Conservation (phyloP, 2,113 vertebrate genomes). For the Bagarius yarrelli region DNA sequence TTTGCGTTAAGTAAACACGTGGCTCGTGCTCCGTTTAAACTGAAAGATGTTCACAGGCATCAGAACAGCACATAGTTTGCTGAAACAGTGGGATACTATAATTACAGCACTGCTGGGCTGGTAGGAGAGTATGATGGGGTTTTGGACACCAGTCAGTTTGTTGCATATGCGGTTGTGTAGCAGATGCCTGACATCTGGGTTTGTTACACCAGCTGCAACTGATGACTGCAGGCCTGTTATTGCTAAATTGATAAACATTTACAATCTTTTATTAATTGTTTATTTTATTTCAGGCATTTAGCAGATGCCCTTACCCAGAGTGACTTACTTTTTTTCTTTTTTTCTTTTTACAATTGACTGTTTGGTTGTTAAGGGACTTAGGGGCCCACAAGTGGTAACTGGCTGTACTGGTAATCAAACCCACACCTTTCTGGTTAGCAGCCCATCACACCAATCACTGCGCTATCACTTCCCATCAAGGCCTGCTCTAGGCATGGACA, state of each 20-base stretch:
- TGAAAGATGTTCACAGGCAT: constrained; percentile 65
- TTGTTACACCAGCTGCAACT: constrained; percentile 12
- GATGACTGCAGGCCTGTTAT: not conserved
- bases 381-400: no score
- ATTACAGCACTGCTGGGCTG: not conserved
- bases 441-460: no score
- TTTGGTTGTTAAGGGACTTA: no score
- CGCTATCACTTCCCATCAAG: no score
- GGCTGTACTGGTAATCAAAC: no score
- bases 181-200: constrained; percentile 22
- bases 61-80: not conserved
- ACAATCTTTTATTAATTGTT: not conserved
- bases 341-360: no score
- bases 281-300: no score
- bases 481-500: no score
- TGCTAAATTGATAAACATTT: not conserved
- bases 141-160: not conserved
- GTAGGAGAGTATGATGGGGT: not conserved
- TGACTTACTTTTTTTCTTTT: no score
- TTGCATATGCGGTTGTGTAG: not conserved
- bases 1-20: constrained; percentile 93
- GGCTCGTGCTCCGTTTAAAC: constrained; percentile 81
- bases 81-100: not conserved
- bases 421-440: no score
- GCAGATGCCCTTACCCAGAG: no score